Conservation (phyloP, 2,113 vertebrate species). For the Hirundichthys speculiger region DNA sequence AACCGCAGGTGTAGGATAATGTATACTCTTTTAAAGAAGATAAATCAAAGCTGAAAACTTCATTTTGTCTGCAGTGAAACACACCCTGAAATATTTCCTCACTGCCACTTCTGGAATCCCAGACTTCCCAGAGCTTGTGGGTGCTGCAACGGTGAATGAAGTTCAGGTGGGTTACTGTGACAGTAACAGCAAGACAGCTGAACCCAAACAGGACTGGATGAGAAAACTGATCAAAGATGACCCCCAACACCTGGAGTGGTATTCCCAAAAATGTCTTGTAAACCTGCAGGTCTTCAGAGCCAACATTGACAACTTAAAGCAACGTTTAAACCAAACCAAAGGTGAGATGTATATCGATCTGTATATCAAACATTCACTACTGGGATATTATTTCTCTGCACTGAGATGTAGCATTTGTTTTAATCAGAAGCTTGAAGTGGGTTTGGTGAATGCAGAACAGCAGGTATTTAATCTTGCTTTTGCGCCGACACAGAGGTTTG, state of each 20-base stretch:
- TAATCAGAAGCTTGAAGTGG: too few relatives aligned
- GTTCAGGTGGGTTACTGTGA: slow-evolving; percentile 38
- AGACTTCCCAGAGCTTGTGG: slow-evolving; percentile 58
- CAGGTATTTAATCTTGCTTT: too few relatives aligned
- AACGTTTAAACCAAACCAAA: slow-evolving; percentile 46
- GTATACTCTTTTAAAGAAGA: neutral
- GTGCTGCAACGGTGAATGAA: slow-evolving; percentile 21
- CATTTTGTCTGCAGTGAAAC: slow-evolving; percentile 23
- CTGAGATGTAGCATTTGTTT: too few relatives aligned
- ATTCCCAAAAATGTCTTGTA: neutral
- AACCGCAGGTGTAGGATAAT: too few relatives aligned
- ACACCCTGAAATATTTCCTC: slow-evolving; percentile 45
- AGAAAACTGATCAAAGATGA: slow-evolving; percentile 1
- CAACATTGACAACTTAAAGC: slow-evolving; percentile 21
- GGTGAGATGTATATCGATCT: slow-evolving; percentile 8
- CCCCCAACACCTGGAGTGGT: slow-evolving; percentile 14
- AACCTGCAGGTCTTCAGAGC: slow-evolving; percentile 16
- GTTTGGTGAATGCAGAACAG: too few relatives aligned
- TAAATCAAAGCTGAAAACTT: neutral
- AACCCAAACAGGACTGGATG: slow-evolving; percentile 41
- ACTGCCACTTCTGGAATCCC: slow-evolving; percentile 40
- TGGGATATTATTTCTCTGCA: too few relatives aligned
- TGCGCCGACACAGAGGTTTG: too few relatives aligned
- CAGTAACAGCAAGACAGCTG: slow-evolving; percentile 24
- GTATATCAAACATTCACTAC: too few relatives aligned